Conservation (phyloP, 1,140 invertebrate genomes). For the Sinella curviseta region DNA sequence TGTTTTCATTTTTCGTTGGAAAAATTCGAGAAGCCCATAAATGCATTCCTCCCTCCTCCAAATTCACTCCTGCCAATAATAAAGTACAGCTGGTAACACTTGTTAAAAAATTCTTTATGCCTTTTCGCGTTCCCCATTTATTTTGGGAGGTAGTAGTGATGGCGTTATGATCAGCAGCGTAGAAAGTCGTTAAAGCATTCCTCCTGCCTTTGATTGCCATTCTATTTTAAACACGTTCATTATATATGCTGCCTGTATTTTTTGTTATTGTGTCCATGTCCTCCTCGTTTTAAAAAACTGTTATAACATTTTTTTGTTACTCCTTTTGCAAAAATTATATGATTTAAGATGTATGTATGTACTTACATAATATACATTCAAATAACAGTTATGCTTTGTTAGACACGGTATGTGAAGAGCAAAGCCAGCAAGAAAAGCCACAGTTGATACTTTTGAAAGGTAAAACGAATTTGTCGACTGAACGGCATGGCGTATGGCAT, state of each 20-base stretch:
- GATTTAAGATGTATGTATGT: too few relatives aligned
- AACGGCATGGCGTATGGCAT: neutral
- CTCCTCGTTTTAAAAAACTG: neutral
- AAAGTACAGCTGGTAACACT: conserved; percentile 19
- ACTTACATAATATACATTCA: neutral
- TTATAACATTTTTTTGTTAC: neutral
- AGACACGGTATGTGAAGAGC: neutral
- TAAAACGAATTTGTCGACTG: neutral
- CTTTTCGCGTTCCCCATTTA: neutral
- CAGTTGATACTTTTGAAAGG: too few relatives aligned
- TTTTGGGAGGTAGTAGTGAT: too few relatives aligned
- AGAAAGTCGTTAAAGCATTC: neutral
- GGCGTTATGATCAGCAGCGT: neutral
- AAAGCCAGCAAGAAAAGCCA: too few relatives aligned
- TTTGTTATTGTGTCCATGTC: too few relatives aligned
- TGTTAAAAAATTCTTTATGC: neutral
- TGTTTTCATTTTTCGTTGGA: neutral
- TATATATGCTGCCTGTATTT: too few relatives aligned
- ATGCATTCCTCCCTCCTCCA: neutral
- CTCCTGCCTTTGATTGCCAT: neutral
- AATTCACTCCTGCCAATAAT: neutral
- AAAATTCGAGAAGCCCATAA: too few relatives aligned
- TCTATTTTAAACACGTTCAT: neutral
- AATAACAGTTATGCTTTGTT: neutral
- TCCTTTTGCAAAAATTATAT: neutral